phyloP scores from a whole-genome alignment of 2,113 vertebrate species.

The Ctenodactylus gundi region DNA sequence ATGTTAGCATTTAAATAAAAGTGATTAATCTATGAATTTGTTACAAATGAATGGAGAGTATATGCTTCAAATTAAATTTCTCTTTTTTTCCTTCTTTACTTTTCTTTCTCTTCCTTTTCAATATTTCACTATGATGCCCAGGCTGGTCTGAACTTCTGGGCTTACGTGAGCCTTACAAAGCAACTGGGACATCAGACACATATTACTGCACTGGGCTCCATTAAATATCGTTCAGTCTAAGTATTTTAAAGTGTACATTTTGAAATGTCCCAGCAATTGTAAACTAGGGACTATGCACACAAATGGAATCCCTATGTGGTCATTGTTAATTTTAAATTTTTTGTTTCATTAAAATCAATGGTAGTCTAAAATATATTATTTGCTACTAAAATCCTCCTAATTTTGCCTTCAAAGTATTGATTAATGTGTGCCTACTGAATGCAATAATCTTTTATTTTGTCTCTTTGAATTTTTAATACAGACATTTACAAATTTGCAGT shows the following conservation, averaged over 20 bases:
- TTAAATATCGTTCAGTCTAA: background rate
- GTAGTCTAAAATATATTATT: background rate
- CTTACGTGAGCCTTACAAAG: background rate
- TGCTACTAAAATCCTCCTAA: background rate
- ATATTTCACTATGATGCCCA: background rate
- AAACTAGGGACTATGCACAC: background rate
- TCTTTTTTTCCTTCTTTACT: background rate
- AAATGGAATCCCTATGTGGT: background rate
- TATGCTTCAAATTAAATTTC: background rate
- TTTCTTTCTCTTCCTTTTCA: background rate
- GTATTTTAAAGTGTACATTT: background rate
- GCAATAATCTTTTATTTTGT: constrained; percentile 7
- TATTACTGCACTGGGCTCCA: too few species aligned
- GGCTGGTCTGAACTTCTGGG: accelerated
- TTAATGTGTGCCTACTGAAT: too few species aligned
- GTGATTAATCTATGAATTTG: background rate
- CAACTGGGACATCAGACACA: background rate
- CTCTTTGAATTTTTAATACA: background rate
- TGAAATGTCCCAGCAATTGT: background rate
- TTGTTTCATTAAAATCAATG: constrained; percentile 27
- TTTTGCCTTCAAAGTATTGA: background rate
- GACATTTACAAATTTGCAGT: background rate
- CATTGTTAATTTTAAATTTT: background rate
- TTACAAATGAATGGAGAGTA: background rate
- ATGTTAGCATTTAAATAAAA: constrained; percentile 42